A percentile compares a stretch with the other conserved stretches of the same genome.
Conservation (phyloP, 2,113 vertebrate species). For the Cyprinus carpio region DNA sequence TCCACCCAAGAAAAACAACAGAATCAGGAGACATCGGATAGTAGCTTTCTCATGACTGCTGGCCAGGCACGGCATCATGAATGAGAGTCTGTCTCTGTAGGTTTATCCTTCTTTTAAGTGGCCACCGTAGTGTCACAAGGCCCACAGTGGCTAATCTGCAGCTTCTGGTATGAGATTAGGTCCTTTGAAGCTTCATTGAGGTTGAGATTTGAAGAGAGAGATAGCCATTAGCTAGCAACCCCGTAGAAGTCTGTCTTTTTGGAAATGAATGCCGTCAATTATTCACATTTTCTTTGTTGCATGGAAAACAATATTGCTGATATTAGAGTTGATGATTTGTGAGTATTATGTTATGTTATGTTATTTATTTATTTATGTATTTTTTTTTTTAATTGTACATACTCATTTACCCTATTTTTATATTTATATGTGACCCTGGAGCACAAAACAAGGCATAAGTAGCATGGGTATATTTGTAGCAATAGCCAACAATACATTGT, state of each 20-base stretch:
- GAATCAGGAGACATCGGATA: constrained; percentile 7
- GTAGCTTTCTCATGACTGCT: constrained; percentile 21
- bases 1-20: constrained; percentile 3
- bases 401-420: too few species aligned
- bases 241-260: not conserved
- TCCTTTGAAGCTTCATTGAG: constrained; percentile 30
- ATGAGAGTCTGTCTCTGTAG: constrained; percentile 16
- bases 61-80: not conserved
- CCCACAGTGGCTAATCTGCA: constrained; percentile 25
- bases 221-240: not conserved
- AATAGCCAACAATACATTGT: too few species aligned
- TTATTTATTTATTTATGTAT: too few species aligned
- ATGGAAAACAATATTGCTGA: not conserved
- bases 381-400: too few species aligned
- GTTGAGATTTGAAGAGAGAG: not conserved
- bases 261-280: not conserved
- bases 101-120: constrained; percentile 44
- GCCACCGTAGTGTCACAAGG: constrained; percentile 43
- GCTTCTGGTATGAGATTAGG: constrained; percentile 38
- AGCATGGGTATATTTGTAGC: too few species aligned
- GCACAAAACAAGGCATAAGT: too few species aligned
- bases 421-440: too few species aligned
- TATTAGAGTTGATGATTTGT: not conserved
- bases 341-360: too few species aligned
- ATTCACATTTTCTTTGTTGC: not conserved